Evolutionary conservation across 1,140 invertebrate species (phyloP).

Genomic region (Helicoverpa armigera): DNA sequence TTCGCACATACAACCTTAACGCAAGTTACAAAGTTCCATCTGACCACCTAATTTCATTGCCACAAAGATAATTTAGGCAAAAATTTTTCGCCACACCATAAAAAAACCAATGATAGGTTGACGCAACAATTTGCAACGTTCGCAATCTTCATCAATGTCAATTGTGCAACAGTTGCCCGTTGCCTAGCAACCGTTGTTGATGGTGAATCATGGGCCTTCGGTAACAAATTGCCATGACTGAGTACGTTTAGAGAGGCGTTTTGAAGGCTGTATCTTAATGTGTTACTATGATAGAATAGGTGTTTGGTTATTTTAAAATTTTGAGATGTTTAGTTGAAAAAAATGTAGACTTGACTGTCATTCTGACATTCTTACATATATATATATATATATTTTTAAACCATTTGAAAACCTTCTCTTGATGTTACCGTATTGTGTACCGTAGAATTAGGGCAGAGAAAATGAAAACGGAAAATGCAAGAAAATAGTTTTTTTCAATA

Average conservation of each 20-base stretch:
- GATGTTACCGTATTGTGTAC: no score
- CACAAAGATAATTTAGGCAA: no score
- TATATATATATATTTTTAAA: no score
- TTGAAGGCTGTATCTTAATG: background rate
- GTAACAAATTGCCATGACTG: slow-evolving; percentile 9
- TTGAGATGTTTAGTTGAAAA: no score
- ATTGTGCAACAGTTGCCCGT: slow-evolving; percentile 10
- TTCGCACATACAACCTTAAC: background rate
- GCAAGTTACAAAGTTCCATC: background rate
- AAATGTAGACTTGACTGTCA: no score
- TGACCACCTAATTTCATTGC: background rate
- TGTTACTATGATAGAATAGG: background rate
- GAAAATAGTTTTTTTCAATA: no score
- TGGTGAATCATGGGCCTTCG: slow-evolving; percentile 19
- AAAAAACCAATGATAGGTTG: background rate
- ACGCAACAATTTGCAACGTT: slow-evolving; percentile 4
- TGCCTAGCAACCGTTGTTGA: slow-evolving; percentile 21
- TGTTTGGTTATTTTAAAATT: background rate
- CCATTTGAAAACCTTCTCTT: no score
- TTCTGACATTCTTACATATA: no score
- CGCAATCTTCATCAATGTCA: slow-evolving; percentile 30
- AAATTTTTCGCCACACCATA: no score
- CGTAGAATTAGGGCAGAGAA: no score
- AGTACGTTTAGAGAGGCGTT: slow-evolving; percentile 13
- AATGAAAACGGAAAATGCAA: no score